Evolutionary conservation across 2,888 invertebrate genomes (phyloP).

Genomic region (Mesodorylaimus sp.): DNA sequence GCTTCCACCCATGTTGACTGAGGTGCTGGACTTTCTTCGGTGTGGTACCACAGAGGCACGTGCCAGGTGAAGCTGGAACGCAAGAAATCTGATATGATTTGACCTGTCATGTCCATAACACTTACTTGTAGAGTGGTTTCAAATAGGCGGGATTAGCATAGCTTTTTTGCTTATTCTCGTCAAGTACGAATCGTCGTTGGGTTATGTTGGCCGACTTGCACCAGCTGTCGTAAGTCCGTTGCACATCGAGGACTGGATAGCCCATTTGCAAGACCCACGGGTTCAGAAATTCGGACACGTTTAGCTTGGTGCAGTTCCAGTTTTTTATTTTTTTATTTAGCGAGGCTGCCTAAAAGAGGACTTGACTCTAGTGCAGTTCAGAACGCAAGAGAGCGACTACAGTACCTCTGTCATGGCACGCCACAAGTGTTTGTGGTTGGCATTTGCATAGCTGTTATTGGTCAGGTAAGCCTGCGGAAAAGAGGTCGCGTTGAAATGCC

Average conservation of each 20-base stretch:
- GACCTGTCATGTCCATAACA: no score
- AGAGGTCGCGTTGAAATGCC: no score
- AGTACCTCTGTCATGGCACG: slow-evolving; percentile 45
- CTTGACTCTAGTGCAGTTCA: no score
- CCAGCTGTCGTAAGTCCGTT: background rate
- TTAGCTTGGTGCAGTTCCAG: slow-evolving; percentile 1
- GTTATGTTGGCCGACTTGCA: background rate
- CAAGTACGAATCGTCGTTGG: slow-evolving; percentile 1
- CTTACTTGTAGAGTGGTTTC: no score
- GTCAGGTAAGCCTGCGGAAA: slow-evolving; percentile 43
- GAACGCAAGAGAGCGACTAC: no score
- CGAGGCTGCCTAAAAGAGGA: background rate
- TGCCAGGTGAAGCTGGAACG: slow-evolving; percentile 24
- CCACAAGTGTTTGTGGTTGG: slow-evolving; percentile 66
- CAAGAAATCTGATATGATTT: no score
- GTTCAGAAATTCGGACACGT: slow-evolving; percentile 6
- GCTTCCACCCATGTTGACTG: no score
- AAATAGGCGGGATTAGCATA: background rate
- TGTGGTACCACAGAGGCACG: slow-evolving; percentile 24
- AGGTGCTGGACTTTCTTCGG: no score
- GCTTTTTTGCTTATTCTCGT: background rate
- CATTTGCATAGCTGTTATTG: slow-evolving; percentile 49
- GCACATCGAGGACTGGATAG: slow-evolving; percentile 7
- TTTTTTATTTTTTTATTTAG: background rate
- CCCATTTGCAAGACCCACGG: slow-evolving; percentile 9